Base-by-base conservation (phyloP, 2,888 invertebrate species). In the Agriopis leucophaearia region DNA sequence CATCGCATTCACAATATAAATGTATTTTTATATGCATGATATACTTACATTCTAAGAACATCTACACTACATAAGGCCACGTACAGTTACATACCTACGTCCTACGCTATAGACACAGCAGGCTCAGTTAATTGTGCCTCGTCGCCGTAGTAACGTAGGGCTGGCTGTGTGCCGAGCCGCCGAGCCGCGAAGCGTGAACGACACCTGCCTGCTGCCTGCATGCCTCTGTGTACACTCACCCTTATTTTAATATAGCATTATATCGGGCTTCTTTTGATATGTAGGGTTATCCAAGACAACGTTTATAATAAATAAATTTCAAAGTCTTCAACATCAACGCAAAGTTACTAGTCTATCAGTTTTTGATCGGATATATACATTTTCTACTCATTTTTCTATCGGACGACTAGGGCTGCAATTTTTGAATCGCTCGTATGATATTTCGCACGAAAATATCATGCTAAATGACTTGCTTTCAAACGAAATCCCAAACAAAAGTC, bases 171-270 rank as follows among this genome's bases (percentile, higher is more conserved):
- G 80, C 76, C 36, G 58, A 59, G 18, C 50, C 42, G 76, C 67
- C 70, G 77, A 77, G 60, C 79, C 81, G 78, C 77, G 79, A 83
- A 84, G 78, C 85, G 82, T 85, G 79, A 86, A 83, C 81, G 80
- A 81, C 85, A 85, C 82, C 85, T 83, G 84, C 75, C 78, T 56
- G 56, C 60, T 50, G 66, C 66, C 66, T 73, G 60, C 47, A 62
- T 54, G 59, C 60, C 66, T 54, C 57, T 51, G 45, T 63, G 27
- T 62, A 59, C 54, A 54, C 61, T 59, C 52, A 44, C 62, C 65
- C 58, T 64, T 65, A 59, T 51, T 55, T 59, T 71, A 73, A 65
- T 72, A 68, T 71, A 66, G 55, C 55, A 66, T 69, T 50, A 70
- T 59, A 71, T 36, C 38, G 45, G 15, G 35, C 12, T 58, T 54